Evolutionary conservation across 2,113 vertebrate species (phyloP).

Genomic region (Galeopterus variegatus): DNA sequence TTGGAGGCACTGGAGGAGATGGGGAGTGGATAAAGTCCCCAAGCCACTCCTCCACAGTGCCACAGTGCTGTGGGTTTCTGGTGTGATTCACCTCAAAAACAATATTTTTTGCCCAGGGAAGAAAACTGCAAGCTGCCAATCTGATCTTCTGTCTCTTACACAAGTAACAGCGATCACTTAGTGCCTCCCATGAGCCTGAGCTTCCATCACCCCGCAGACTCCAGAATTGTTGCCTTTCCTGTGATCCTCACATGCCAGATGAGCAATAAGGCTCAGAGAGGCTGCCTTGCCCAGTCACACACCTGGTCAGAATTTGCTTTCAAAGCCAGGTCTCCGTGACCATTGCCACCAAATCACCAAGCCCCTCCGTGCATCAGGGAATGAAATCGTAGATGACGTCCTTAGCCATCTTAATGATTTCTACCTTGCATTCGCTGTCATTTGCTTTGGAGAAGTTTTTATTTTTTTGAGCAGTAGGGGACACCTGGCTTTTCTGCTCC

Average conservation of each 20-base stretch:
- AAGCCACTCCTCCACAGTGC: accelerated
- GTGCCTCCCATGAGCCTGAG: background rate
- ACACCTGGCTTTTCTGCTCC: background rate
- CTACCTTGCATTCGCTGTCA: accelerated
- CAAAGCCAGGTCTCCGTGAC: too few relatives aligned
- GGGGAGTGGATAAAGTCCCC: too few relatives aligned
- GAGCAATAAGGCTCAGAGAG: background rate
- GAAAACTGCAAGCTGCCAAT: background rate
- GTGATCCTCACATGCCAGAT: background rate
- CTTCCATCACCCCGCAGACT: accelerated
- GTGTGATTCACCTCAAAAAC: background rate
- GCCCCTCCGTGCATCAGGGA: accelerated
- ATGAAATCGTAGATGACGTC: accelerated
- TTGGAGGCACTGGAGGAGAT: too few relatives aligned
- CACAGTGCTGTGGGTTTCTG: background rate
- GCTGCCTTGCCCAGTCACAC: background rate
- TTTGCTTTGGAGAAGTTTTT: background rate
- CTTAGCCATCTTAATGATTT: too few relatives aligned
- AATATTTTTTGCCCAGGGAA: background rate
- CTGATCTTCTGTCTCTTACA: background rate
- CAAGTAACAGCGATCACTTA: background rate
- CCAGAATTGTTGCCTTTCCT: too few relatives aligned
- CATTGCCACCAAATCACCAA: accelerated
- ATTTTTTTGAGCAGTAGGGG: background rate
- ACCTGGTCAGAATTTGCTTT: background rate